A percentile compares a stretch with the other conserved stretches of the same genome.
phyloP scores from a whole-genome alignment of 1,140 invertebrate species.

The Plectrocnemia conspersa region DNA sequence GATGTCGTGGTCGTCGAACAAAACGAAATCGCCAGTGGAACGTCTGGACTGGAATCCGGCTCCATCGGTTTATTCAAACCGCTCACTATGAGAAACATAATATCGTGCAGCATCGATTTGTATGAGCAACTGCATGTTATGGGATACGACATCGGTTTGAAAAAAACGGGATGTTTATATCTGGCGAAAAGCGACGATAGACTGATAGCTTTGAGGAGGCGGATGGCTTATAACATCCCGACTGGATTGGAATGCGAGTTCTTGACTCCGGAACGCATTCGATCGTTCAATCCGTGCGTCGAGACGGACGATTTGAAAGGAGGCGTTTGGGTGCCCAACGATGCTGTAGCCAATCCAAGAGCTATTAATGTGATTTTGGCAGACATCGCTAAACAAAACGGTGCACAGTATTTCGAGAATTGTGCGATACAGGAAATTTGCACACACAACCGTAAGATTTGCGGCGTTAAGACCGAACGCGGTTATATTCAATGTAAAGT shows the following conservation, averaged over 20 bases:
- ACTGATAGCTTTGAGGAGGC: conserved; percentile 59
- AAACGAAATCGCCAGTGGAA: conserved; percentile 62
- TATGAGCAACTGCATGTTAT: conserved; percentile 59
- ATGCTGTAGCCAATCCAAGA: conserved; percentile 63
- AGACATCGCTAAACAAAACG: conserved; percentile 55
- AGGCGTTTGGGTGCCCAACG: conserved; percentile 69
- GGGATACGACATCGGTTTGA: conserved; percentile 60
- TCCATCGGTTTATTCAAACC: conserved; percentile 60
- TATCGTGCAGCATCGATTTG: conserved; percentile 59
- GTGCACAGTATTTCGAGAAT: conserved; percentile 59
- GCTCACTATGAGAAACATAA: conserved; percentile 55
- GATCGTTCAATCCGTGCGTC: conserved; percentile 58
- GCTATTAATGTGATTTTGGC: conserved; percentile 59
- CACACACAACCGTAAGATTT: conserved; percentile 56
- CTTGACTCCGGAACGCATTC: conserved; percentile 43
- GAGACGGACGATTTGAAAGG: conserved; percentile 64
- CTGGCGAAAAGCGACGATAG: conserved; percentile 69
- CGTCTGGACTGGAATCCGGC: conserved; percentile 64
- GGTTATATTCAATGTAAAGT: conserved; percentile 65
- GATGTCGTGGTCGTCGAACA: conserved; percentile 64
- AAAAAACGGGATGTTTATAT: conserved; percentile 65
- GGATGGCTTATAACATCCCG: conserved; percentile 56
- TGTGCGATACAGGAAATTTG: conserved; percentile 56
- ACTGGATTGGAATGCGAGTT: conserved; percentile 55
- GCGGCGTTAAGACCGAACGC: conserved; percentile 55